A percentile compares a stretch with the other conserved stretches of the same genome.
These are phyloP conservation scores for Lineus longissimus DNA, from an alignment of 1,140 invertebrate species.

Conservation along the genomic window DNA sequence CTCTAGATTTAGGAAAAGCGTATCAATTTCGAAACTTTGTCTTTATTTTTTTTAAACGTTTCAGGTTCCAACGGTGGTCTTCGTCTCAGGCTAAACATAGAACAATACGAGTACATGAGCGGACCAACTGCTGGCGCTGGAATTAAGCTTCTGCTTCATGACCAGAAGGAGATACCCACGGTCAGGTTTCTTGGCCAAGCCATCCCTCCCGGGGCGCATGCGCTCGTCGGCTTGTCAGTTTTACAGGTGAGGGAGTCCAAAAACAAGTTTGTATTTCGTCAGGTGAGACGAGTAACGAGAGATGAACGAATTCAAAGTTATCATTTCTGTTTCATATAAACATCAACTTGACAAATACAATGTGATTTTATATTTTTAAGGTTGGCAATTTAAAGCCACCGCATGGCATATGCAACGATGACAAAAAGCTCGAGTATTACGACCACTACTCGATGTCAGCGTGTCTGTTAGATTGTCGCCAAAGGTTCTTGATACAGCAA, in stretches of 20 bases:
- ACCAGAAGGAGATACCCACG: slow-evolving; percentile 31
- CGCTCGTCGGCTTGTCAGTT: slow-evolving; percentile 37
- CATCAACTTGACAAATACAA: neutral
- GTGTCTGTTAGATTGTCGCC: neutral
- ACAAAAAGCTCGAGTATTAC: neutral
- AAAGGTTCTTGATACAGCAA: neutral
- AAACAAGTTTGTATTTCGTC: neutral
- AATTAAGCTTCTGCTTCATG: slow-evolving; percentile 39
- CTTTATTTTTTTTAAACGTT: no score
- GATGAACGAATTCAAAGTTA: neutral
- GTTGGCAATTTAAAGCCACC: neutral
- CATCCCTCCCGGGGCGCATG: slow-evolving; percentile 38
- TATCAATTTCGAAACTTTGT: no score
- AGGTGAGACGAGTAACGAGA: neutral
- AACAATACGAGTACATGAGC: slow-evolving; percentile 47
- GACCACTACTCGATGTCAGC: neutral
- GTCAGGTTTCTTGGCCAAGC: slow-evolving; percentile 40
- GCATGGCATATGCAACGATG: neutral
- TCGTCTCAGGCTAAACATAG: slow-evolving; percentile 38
- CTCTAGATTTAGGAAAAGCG: no score
- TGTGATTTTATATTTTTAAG: neutral
- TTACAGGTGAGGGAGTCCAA: slow-evolving; percentile 25
- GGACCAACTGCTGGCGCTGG: slow-evolving; percentile 38
- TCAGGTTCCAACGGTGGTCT: slow-evolving; percentile 38
- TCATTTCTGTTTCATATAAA: neutral